Conservation (phyloP, 2,888 invertebrate genomes). For the Hirtodrosophila duncani region DNA sequence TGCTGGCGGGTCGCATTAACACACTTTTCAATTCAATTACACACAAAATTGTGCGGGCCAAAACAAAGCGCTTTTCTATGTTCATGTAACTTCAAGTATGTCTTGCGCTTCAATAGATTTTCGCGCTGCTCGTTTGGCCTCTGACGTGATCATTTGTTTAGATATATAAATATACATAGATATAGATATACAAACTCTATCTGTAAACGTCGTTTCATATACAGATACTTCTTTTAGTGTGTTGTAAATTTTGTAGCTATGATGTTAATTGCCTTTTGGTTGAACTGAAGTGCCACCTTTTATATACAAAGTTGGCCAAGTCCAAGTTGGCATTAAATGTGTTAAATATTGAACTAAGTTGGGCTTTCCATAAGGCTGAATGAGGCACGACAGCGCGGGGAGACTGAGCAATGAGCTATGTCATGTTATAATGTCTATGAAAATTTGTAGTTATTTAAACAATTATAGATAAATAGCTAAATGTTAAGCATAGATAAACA, state of each 20-base stretch:
- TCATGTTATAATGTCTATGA: too few species aligned
- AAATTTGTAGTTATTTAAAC: not conserved
- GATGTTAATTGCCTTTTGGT: conserved; percentile 46
- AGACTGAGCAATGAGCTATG: conserved; percentile 13
- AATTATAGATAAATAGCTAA: not conserved
- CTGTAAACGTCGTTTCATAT: conserved; percentile 18
- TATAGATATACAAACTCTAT: conserved; percentile 7
- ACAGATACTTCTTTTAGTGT: conserved; percentile 11
- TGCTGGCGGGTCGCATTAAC: conserved; percentile 63
- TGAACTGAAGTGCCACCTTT: conserved; percentile 29
- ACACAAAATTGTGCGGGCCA: conserved; percentile 24
- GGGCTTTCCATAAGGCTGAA: not conserved
- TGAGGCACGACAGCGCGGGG: not conserved
- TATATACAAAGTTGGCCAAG: conserved; percentile 28
- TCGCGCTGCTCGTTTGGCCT: conserved; percentile 44
- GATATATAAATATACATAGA: conserved; percentile 33
- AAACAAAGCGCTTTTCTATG: conserved; percentile 60
- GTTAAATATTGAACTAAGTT: conserved; percentile 22
- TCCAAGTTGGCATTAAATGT: conserved; percentile 51
- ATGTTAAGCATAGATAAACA: too few species aligned
- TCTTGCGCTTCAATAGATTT: conserved; percentile 58
- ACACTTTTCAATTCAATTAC: conserved; percentile 65
- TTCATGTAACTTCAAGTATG: conserved; percentile 7
- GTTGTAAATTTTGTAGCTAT: conserved; percentile 27
- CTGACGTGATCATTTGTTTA: conserved; percentile 58